These are phyloP conservation scores for Cerastoderma edule DNA, from an alignment of 2,888 invertebrate species.

Conservation along the genomic window DNA sequence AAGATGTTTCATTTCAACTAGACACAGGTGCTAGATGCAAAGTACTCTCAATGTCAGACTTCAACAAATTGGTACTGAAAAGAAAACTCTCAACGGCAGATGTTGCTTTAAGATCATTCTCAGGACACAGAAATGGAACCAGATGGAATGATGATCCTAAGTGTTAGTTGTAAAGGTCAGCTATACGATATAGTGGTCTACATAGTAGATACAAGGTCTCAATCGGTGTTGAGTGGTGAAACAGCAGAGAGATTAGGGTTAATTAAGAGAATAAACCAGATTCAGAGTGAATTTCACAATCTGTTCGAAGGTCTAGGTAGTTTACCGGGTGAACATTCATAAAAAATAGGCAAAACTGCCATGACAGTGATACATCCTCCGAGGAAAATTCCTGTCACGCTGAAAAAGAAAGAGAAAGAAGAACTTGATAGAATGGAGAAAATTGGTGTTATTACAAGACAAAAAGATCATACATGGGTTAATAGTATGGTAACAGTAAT, in stretches of 20 bases:
- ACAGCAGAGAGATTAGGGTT: slow-evolving; percentile 32
- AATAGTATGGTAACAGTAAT: slow-evolving; percentile 40
- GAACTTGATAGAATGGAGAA: slow-evolving; percentile 53
- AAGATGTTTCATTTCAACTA: too few relatives aligned
- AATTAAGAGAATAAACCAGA: slow-evolving; percentile 26
- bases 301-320: slow-evolving; percentile 46
- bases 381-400: slow-evolving; percentile 49
- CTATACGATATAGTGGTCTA: slow-evolving; percentile 46
- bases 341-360: slow-evolving; percentile 35
- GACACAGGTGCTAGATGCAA: too few relatives aligned
- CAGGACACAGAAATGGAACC: slow-evolving; percentile 35
- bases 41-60: too few relatives aligned
- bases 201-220: slow-evolving; percentile 32
- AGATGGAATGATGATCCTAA: too few relatives aligned
- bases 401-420: slow-evolving; percentile 44
- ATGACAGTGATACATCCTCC: slow-evolving; percentile 51
- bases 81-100: slow-evolving; percentile 21
- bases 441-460: slow-evolving; percentile 43
- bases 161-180: too few relatives aligned
- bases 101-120: slow-evolving; percentile 34
- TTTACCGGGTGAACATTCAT: slow-evolving; percentile 33
- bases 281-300: slow-evolving; percentile 25
- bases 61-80: slow-evolving; percentile 30
- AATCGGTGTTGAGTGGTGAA: slow-evolving; percentile 39
- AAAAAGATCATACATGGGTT: slow-evolving; percentile 45